These are phyloP conservation scores for Thyatira batis DNA, from an alignment of 2,888 invertebrate species.

Conservation along the genomic window DNA sequence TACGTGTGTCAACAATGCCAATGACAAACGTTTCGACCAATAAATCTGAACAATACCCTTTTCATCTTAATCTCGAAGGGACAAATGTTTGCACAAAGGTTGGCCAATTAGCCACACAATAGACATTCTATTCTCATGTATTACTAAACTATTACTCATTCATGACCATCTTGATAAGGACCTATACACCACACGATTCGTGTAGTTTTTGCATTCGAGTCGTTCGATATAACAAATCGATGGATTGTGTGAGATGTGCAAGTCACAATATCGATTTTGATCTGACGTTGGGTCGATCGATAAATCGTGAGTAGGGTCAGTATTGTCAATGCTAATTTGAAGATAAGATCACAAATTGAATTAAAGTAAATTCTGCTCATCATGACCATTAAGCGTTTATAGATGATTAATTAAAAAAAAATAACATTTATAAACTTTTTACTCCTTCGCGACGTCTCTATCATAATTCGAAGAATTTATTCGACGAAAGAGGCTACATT, in stretches of 20 bases:
- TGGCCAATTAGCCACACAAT: slow-evolving; percentile 57
- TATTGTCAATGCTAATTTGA: slow-evolving; percentile 22
- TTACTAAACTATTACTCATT: slow-evolving; percentile 51
- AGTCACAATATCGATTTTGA: slow-evolving; percentile 39
- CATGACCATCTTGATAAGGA: slow-evolving; percentile 58
- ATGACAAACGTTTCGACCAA: slow-evolving; percentile 35
- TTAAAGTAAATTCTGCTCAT: not conserved
- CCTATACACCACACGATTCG: slow-evolving; percentile 38
- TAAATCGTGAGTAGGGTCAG: slow-evolving; percentile 27
- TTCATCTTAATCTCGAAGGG: slow-evolving; percentile 55
- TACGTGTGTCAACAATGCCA: slow-evolving; percentile 26
- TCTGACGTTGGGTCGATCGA: slow-evolving; percentile 10
- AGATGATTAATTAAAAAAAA: not conserved
- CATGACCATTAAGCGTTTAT: not conserved
- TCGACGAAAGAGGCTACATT: not conserved
- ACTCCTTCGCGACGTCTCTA: no score
- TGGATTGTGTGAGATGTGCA: slow-evolving; percentile 35
- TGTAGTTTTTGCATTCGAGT: slow-evolving; percentile 61
- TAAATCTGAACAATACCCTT: slow-evolving; percentile 18
- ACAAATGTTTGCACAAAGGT: slow-evolving; percentile 34
- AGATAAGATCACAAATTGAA: not conserved
- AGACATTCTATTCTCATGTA: slow-evolving; percentile 47
- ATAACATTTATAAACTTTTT: no score
- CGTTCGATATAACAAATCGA: slow-evolving; percentile 30
- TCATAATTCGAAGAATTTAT: no score